These are phyloP conservation scores for Lottia gigantea DNA, from an alignment of 2,888 invertebrate species.

Conservation along the genomic window DNA sequence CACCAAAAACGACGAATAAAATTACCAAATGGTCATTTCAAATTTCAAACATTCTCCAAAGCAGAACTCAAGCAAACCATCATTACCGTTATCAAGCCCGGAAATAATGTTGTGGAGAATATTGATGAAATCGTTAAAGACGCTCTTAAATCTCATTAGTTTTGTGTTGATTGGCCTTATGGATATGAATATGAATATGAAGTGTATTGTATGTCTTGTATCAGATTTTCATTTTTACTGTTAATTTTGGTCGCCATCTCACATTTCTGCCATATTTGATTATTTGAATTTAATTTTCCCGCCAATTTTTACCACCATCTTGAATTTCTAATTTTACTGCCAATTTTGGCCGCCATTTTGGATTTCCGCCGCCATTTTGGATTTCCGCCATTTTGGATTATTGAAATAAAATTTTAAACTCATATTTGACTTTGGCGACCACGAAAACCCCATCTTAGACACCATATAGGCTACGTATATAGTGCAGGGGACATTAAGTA, in stretches of 20 bases:
- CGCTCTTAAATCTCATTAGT: background rate
- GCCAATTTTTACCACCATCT: too few relatives aligned
- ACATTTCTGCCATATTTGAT: too few relatives aligned
- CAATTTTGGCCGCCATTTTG: too few relatives aligned
- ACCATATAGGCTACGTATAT: background rate
- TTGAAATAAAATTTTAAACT: background rate
- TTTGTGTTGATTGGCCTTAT: too few relatives aligned
- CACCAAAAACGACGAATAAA: background rate
- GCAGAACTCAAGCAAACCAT: background rate
- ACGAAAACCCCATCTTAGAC: background rate
- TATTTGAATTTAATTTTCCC: too few relatives aligned
- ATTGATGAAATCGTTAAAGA: background rate
- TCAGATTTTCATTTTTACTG: too few relatives aligned
- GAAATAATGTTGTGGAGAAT: slow-evolving; percentile 3
- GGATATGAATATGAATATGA: too few relatives aligned
- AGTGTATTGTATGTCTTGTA: too few relatives aligned
- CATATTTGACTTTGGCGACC: background rate
- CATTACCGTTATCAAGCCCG: background rate
- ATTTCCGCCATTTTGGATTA: background rate
- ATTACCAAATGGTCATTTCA: background rate
- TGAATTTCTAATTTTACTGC: too few relatives aligned
- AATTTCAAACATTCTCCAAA: background rate
- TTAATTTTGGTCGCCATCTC: too few relatives aligned
- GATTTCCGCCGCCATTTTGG: too few relatives aligned
- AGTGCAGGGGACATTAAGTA: background rate